Conservation (phyloP, 1,140 invertebrate genomes). For the Cydia pomonella region DNA sequence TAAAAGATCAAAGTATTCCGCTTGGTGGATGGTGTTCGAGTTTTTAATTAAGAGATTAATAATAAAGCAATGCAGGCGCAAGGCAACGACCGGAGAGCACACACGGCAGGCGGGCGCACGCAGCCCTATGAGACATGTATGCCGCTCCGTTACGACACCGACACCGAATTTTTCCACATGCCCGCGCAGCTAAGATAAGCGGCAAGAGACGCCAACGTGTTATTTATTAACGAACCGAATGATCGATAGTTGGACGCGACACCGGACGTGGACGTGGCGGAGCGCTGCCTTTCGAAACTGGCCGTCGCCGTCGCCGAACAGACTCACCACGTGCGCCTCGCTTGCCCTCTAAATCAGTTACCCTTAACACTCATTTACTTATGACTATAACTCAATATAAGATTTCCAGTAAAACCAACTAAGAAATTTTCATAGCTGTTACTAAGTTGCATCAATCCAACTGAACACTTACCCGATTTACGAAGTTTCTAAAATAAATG, state of each 20-base stretch:
- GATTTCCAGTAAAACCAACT: not conserved
- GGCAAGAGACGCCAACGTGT: constrained; percentile 74
- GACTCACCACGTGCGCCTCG: constrained; percentile 50
- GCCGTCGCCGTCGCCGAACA: constrained; percentile 48
- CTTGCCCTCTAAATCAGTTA: constrained; percentile 54
- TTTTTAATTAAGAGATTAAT: constrained; percentile 76
- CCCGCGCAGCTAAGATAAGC: constrained; percentile 77
- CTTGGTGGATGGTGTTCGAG: constrained; percentile 38
- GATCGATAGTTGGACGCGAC: constrained; percentile 79
- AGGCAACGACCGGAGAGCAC: constrained; percentile 63
- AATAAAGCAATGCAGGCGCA: constrained; percentile 61
- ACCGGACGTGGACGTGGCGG: constrained; percentile 65
- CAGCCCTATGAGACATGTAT: constrained; percentile 73
- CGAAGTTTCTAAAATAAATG: constrained; percentile 5
- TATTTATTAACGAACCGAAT: constrained; percentile 81
- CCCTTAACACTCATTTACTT: constrained; percentile 19
- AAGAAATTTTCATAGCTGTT: not conserved
- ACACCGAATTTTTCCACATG: constrained; percentile 80
- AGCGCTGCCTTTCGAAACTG: constrained; percentile 73
- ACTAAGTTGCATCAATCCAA: not conserved
- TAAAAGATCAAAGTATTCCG: constrained; percentile 22
- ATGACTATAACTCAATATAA: not conserved
- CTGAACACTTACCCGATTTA: not conserved
- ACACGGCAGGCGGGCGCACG: constrained; percentile 67
- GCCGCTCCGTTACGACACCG: constrained; percentile 77